These are phyloP conservation scores for Unio pictorum DNA, from an alignment of 2,888 invertebrate genomes.

Conservation along the genomic window DNA sequence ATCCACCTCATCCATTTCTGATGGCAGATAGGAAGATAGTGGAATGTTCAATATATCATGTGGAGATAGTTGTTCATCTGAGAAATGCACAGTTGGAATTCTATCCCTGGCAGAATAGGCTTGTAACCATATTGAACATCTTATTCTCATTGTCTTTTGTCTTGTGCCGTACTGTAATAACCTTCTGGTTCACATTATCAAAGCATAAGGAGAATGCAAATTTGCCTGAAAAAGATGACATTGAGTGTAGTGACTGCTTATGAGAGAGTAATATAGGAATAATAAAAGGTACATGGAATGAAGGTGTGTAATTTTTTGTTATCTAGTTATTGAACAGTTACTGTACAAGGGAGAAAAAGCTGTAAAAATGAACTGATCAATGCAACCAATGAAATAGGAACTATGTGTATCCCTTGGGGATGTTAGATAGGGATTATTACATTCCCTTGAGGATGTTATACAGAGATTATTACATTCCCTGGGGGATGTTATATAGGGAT, in stretches of 20 bases:
- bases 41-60: constrained; percentile 13
- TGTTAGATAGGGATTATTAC: too few species aligned
- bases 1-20: not conserved
- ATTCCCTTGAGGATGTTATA: too few species aligned
- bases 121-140: constrained; percentile 26
- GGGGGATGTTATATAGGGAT: too few species aligned
- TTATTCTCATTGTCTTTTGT: constrained; percentile 16
- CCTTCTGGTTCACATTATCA: constrained; percentile 23
- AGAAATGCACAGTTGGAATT: constrained; percentile 12
- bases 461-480: too few species aligned
- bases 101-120: constrained; percentile 20
- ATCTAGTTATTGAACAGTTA: too few species aligned
- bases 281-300: not conserved
- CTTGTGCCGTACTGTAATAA: constrained; percentile 15
- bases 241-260: not conserved
- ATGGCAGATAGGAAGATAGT: constrained; percentile 9
- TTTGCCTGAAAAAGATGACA: constrained; percentile 6
- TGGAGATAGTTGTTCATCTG: constrained; percentile 11
- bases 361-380: too few species aligned
- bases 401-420: too few species aligned
- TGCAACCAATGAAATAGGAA: too few species aligned
- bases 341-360: too few species aligned
- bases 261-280: not conserved
- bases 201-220: constrained; percentile 14
- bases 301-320: not conserved